Base-by-base conservation (phyloP, 1,140 invertebrate genomes). In the Rhysida immarginata region DNA sequence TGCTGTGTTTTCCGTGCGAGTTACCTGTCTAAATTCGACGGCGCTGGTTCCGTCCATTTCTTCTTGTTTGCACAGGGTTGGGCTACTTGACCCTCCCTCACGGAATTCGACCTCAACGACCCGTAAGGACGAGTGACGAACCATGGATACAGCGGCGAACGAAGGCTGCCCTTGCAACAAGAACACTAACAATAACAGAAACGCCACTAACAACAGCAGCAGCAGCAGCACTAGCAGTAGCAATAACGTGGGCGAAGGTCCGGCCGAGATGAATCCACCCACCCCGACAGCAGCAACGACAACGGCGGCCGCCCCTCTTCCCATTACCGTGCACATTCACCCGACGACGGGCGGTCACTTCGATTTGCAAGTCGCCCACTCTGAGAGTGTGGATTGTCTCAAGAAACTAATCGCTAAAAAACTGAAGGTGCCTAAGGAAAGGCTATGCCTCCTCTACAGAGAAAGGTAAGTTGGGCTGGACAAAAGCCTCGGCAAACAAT, bases 281-380 rank as follows among this genome's bases (percentile, higher is more conserved):
- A 35, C 29, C 16, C 16, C 29, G 16, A 35, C 29, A 16, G 29
- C 29, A 35, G 29, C 5, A 35, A 16, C 5, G 18, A 46, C 44
- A 5, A 11, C 20, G 44, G n/a, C 35, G 11, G 8, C 16, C 16
- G 44, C 44, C 5, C 44, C 21, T 5, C 20, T 25, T 5, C 23
- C 49, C 26, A 59, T 56, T 18, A 55, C 43, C 29, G 27, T 61
- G 23, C 52, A 48, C 24, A 55, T 61, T 26, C 60, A 57, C 65
- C 89, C 88, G 60, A 93, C 88, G 53, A 94, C 87, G 57, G 89
- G 90, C 64, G 87, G 88, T 64, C 85, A 84, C 66, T 90, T 93
- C 70, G 81, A 85, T 62, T 76, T 95, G 59, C 80, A 78, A 57
- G 79, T 92, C 55, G 80, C 85, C 60, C 77, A 78, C 59, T 78